A percentile compares a stretch with the other conserved stretches of the same genome.
Evolutionary conservation across 2,797 vertebrate species (phyloP).

Genomic region (Tympanoctomys barrerae): DNA sequence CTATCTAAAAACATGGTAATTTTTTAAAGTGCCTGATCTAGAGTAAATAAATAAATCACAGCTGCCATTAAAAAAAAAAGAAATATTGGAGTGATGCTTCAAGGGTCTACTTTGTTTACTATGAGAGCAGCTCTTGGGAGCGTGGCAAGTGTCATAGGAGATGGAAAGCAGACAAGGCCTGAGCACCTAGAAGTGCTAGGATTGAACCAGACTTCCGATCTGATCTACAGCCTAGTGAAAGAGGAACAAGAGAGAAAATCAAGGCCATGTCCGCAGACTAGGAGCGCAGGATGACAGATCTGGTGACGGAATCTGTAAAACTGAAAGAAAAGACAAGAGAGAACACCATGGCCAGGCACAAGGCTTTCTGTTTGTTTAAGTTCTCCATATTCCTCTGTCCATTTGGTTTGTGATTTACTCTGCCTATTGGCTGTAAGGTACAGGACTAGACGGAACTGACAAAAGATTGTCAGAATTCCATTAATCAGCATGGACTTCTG

Average conservation of each 20-base stretch:
- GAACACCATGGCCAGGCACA: not conserved
- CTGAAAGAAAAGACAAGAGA: not conserved
- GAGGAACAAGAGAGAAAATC: slow-evolving; percentile 19
- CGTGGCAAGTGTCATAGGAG: not conserved
- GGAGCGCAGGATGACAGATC: not conserved
- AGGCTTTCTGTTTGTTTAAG: not conserved
- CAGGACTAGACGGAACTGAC: not conserved
- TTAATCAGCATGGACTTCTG: not conserved
- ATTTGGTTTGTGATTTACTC: not conserved
- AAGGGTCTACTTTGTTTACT: slow-evolving; percentile 6
- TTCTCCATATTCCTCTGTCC: not conserved
- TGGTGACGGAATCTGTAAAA: not conserved
- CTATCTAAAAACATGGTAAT: not conserved
- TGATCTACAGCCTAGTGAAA: not conserved
- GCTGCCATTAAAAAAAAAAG: not conserved
- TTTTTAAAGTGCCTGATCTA: not conserved
- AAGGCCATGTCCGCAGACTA: not conserved
- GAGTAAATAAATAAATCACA: slow-evolving; percentile 1
- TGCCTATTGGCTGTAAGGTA: not conserved
- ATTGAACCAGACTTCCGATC: not conserved
- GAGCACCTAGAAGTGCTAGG: not conserved
- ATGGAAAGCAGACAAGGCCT: not conserved
- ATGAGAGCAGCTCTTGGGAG: not conserved
- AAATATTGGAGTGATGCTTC: not conserved
- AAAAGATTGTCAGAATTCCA: not conserved